Percentiles rank a stretch among this genome's conserved stretches.
Evolutionary conservation across 2,797 vertebrate species (phyloP).

Genomic region (Luscinia megarhynchos): DNA sequence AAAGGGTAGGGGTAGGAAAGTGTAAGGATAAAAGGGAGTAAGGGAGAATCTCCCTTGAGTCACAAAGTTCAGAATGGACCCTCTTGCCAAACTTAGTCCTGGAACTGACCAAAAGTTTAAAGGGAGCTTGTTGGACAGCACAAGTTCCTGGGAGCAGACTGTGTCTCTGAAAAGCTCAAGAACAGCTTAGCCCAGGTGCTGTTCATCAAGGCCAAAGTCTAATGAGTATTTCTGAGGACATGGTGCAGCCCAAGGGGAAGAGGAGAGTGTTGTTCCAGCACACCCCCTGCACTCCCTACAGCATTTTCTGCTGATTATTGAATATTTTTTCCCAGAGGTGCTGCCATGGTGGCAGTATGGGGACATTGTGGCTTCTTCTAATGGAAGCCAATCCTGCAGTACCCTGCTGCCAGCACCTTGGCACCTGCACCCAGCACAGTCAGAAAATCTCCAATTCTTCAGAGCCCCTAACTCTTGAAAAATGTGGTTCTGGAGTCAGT

Average conservation of each 20-base stretch:
- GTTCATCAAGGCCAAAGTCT: not conserved
- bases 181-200: not conserved
- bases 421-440: not conserved
- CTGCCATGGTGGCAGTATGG: fast-evolving
- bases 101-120: not conserved
- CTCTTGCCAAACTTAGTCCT: not conserved
- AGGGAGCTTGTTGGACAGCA: not conserved
- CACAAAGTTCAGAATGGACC: not conserved
- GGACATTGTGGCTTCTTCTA: not conserved
- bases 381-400: not conserved
- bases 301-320: not conserved
- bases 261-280: not conserved
- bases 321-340: not conserved
- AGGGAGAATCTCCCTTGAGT: not conserved
- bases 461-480: not conserved
- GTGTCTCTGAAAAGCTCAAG: not conserved
- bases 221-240: not conserved
- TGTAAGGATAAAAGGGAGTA: not conserved
- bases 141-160: not conserved
- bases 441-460: not conserved
- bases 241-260: fast-evolving
- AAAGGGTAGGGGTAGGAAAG: not conserved
- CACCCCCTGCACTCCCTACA: fast-evolving
- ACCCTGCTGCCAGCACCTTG: fast-evolving
- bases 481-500: not conserved